Base-by-base conservation (phyloP, 2,888 invertebrate species). In the Mythimna vitellina region DNA sequence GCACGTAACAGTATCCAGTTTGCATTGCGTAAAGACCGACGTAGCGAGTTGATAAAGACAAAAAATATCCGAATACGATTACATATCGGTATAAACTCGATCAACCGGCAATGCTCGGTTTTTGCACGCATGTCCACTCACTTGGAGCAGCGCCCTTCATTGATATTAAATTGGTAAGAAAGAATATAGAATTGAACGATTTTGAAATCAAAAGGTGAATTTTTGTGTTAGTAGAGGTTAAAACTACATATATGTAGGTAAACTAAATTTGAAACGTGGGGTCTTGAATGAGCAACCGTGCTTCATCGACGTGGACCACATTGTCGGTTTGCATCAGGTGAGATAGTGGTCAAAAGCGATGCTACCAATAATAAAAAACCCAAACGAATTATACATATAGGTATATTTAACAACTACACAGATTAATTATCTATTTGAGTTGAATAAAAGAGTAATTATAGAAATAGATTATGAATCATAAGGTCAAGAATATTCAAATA, bases 51-150 rank as follows among this genome's bases (percentile, higher is more conserved):
- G 76, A 80, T 82, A 87, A 83, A 84, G 73, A 80, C 72, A 88
- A 88, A 89, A 89, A 87, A 80, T 64, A 32, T 79, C 78, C 77
- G 82, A 84, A 86, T 86, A 82, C 76, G 76, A 80, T 80, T 82
- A 78, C 63, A 71, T 78, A 76, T 78, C 61, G 73, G 70, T 78
- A 86, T 85, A 87, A 90, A 89, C 87, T 87, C 80, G 88, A 86
- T 87, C 84, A 82, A 84, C 73, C 72, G 75, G 77, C 80, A 76
- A 83, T 87, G 78, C 78, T 89, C 82, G 86, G 86, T 91, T 90
- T 89, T 89, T 73, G 77, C 73, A 71, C 57, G 58, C 65, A 73
- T 71, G 51, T 67, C 80, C 83, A 78, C 81, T 84, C 78, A 82
- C 82, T 83, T 80, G 73, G 61, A 73, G 56, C 74, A 79, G 78